phyloP scores from a whole-genome alignment of 2,113 vertebrate genomes.

The Chaetura pelagica region DNA sequence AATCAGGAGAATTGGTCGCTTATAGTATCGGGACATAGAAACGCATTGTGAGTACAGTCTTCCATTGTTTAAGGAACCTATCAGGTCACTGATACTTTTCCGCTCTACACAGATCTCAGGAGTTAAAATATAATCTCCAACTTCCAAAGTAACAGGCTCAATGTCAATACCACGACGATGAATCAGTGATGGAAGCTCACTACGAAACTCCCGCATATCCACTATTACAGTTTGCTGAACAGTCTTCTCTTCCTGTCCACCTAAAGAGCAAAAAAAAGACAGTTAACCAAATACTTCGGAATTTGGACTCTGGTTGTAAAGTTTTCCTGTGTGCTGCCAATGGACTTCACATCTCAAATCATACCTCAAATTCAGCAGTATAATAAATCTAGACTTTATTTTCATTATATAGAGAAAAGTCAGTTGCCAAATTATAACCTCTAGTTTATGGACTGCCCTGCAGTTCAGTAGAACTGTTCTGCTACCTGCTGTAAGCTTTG shows the following conservation, averaged over 20 bases:
- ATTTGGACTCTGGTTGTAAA: rapidly evolving
- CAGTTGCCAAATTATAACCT: background rate
- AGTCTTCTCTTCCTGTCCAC: constrained; percentile 86
- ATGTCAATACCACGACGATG: constrained; percentile 94
- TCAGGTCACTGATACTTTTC: constrained; percentile 94
- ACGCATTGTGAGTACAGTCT: constrained; percentile 91
- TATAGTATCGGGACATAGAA: constrained; percentile 94
- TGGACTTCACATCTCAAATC: background rate
- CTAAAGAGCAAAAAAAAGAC: constrained; percentile 58
- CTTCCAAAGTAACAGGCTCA: constrained; percentile 92
- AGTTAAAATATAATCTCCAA: constrained; percentile 95
- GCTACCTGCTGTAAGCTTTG: background rate
- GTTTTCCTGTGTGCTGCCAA: background rate
- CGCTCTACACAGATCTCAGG: constrained; percentile 93
- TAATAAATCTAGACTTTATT: background rate
- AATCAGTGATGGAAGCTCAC: constrained; percentile 91
- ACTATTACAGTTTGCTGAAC: constrained; percentile 86
- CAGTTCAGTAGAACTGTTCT: background rate
- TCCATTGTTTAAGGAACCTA: constrained; percentile 91
- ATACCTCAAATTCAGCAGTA: background rate
- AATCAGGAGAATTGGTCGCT: constrained; percentile 89
- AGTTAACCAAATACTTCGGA: background rate
- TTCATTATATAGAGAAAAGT: background rate
- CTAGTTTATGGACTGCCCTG: background rate
- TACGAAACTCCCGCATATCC: constrained; percentile 96